Conservation (phyloP, 2,113 vertebrate genomes). For the Macrotus californicus region DNA sequence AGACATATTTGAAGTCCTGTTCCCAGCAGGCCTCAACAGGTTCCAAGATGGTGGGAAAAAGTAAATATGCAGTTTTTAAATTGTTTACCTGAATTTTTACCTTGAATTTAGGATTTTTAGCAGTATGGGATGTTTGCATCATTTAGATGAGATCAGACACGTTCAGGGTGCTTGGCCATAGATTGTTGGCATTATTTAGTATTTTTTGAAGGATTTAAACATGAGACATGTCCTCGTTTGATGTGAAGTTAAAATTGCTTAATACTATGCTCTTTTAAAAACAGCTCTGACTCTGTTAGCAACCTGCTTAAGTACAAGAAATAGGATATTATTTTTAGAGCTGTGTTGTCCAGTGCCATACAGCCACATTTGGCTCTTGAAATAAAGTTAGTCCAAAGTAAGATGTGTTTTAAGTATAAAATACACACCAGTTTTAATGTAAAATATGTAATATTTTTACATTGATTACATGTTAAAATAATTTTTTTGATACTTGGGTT, state of each 20-base stretch:
- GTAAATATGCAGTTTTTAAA: background rate
- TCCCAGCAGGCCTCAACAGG: too few species aligned
- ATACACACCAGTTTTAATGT: background rate
- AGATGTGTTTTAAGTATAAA: background rate
- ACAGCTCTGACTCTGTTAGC: background rate
- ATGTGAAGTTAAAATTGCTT: conserved; percentile 23
- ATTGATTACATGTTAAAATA: background rate
- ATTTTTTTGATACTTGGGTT: background rate
- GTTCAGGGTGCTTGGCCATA: too few species aligned
- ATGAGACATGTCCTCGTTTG: background rate
- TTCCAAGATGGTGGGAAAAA: too few species aligned
- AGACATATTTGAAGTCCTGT: too few species aligned
- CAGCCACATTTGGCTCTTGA: background rate
- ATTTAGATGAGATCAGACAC: background rate
- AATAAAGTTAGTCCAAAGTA: background rate
- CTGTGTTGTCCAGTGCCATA: background rate
- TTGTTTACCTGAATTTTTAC: conserved; percentile 23
- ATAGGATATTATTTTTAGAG: background rate
- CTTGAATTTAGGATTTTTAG: conserved; percentile 29
- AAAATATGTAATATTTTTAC: background rate
- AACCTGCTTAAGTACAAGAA: background rate
- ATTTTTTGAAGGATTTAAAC: conserved; percentile 11
- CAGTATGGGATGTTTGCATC: background rate
- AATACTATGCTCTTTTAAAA: background rate
- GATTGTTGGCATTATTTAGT: background rate